phyloP scores from a whole-genome alignment of 2,797 vertebrate species.

The Chaenodraco wilsoni region DNA sequence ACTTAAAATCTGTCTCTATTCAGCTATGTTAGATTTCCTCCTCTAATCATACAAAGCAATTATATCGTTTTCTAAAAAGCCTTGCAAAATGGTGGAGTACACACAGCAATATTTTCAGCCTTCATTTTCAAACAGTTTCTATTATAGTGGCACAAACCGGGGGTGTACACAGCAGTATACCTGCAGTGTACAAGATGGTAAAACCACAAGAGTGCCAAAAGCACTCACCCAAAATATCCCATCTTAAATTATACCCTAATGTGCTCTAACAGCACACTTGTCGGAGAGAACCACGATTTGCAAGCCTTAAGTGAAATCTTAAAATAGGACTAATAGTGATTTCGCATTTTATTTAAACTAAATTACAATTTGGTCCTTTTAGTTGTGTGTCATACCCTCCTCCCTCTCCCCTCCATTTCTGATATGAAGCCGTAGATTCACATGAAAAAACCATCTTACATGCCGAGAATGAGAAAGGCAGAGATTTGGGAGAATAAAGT shows the following conservation, averaged over 20 bases:
- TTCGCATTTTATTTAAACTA: neutral
- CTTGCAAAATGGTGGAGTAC: neutral
- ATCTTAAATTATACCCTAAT: conserved; percentile 39
- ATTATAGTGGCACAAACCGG: conserved; percentile 1
- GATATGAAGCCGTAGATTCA: neutral
- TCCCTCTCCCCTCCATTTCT: no score
- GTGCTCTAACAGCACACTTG: neutral
- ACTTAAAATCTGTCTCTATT: conserved; percentile 6
- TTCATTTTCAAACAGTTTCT: conserved; percentile 7
- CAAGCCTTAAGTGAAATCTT: neutral
- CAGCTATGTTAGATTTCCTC: neutral
- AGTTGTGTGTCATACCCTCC: no score
- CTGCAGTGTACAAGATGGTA: conserved; percentile 17
- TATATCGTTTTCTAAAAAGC: neutral
- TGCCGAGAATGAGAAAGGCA: neutral
- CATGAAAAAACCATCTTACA: conserved; percentile 3
- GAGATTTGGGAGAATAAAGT: conserved; percentile 6
- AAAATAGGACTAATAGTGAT: neutral
- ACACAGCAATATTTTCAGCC: neutral
- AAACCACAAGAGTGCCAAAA: conserved; percentile 28
- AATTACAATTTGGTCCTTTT: neutral
- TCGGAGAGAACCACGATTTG: neutral
- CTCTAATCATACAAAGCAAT: conserved; percentile 10
- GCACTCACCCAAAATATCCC: conserved; percentile 43
- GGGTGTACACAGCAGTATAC: conserved; percentile 15